A percentile compares a stretch with the other conserved stretches of the same genome.
These are phyloP conservation scores for Melikaiella ostensackeni DNA, from an alignment of 2,888 invertebrate species.

Conservation along the genomic window DNA sequence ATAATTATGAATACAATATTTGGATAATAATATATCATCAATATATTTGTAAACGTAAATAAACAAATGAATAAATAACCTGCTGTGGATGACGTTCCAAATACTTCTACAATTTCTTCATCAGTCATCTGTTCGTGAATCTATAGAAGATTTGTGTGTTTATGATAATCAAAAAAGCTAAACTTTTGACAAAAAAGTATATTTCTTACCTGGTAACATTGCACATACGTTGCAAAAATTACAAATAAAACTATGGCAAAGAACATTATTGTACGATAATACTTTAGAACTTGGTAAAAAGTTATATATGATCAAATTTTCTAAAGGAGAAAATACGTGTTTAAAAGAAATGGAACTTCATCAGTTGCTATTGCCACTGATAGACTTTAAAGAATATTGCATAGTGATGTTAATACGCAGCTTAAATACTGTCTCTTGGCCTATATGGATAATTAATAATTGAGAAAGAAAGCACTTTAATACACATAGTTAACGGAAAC, in stretches of 20 bases:
- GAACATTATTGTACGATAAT: background rate
- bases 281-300: background rate
- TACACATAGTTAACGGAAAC: constrained; percentile 11
- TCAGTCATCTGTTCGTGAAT: constrained; percentile 29
- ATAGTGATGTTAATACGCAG: constrained; percentile 13
- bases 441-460: constrained; percentile 16
- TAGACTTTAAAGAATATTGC: constrained; percentile 1
- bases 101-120: constrained; percentile 13
- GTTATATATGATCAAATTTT: background rate
- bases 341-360: background rate
- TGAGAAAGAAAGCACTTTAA: constrained; percentile 10
- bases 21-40: background rate
- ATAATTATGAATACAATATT: background rate
- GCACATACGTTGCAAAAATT: background rate
- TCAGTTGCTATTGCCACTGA: background rate
- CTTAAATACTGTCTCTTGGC: constrained; percentile 18
- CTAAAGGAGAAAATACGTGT: background rate
- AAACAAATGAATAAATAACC: background rate
- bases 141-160: background rate
- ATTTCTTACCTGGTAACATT: background rate
- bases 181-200: background rate
- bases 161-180: background rate
- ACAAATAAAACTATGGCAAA: background rate
- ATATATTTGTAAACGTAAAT: background rate
- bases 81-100: background rate